Conservation (phyloP, 2,888 invertebrate genomes). For the Platycnemis pennipes region DNA sequence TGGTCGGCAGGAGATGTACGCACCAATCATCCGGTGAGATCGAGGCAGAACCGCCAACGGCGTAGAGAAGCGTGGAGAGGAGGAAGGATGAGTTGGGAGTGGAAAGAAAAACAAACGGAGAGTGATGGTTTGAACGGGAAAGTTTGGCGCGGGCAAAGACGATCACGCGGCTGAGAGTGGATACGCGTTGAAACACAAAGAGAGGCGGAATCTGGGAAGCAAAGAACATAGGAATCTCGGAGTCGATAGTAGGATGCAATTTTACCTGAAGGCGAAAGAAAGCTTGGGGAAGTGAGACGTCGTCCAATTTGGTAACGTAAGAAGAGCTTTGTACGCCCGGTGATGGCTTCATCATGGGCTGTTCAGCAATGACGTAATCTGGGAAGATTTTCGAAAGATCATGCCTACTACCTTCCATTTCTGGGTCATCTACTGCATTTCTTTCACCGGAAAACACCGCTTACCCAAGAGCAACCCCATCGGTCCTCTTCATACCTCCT, state of each 20-base stretch:
- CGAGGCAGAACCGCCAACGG: neutral
- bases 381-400: no score
- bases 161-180: neutral
- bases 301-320: neutral
- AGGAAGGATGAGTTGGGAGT: neutral
- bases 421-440: no score
- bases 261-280: neutral
- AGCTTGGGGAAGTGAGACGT: neutral
- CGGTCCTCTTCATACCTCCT: no score
- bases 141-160: neutral
- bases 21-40: neutral
- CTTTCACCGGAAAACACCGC: no score
- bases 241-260: neutral
- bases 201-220: neutral
- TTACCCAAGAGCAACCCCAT: no score
- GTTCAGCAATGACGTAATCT: no score
- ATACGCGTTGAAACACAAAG: neutral
- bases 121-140: neutral
- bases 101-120: neutral
- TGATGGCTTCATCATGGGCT: no score
- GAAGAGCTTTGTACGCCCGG: no score
- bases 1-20: neutral
- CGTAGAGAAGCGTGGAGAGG: neutral
- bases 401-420: no score
- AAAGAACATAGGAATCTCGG: neutral